phyloP scores from a whole-genome alignment of 1,140 invertebrate species.

The Dendrolimus kikuchii region DNA sequence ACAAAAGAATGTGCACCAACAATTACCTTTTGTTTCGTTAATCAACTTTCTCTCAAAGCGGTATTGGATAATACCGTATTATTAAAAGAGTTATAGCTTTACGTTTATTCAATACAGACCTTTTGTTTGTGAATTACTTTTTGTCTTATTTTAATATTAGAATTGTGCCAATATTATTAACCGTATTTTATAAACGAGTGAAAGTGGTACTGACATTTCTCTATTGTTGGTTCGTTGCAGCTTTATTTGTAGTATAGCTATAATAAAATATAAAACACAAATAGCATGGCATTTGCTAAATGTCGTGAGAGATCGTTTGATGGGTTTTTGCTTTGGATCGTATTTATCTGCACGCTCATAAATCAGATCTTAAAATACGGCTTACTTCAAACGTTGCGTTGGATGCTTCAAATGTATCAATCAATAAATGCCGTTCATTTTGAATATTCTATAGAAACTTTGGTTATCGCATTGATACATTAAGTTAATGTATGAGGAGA shows the following conservation, averaged over 20 bases:
- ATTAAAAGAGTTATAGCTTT: conserved; percentile 9
- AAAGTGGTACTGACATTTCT: conserved; percentile 29
- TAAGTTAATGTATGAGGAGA: too few relatives aligned
- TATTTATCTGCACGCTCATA: too few relatives aligned
- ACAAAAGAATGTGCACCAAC: neutral
- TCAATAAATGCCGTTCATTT: too few relatives aligned
- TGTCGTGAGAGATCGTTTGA: too few relatives aligned
- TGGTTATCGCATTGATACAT: too few relatives aligned
- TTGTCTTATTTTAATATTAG: conserved; percentile 11
- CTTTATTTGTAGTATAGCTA: neutral
- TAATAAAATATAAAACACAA: neutral
- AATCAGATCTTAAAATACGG: too few relatives aligned
- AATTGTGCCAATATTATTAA: neutral
- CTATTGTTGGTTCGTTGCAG: conserved; percentile 13
- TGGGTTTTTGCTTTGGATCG: too few relatives aligned
- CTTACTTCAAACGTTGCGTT: too few relatives aligned
- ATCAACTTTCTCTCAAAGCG: conserved; percentile 17
- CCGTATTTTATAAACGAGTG: conserved; percentile 14
- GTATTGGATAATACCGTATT: conserved; percentile 9
- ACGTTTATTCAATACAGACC: conserved; percentile 5
- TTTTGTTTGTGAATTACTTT: conserved; percentile 14
- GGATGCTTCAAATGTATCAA: too few relatives aligned
- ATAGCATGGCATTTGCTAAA: too few relatives aligned
- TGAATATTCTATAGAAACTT: too few relatives aligned
- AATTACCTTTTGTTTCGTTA: conserved; percentile 8